Base-by-base conservation (phyloP, 1,140 invertebrate species). In the Apis laboriosa region DNA sequence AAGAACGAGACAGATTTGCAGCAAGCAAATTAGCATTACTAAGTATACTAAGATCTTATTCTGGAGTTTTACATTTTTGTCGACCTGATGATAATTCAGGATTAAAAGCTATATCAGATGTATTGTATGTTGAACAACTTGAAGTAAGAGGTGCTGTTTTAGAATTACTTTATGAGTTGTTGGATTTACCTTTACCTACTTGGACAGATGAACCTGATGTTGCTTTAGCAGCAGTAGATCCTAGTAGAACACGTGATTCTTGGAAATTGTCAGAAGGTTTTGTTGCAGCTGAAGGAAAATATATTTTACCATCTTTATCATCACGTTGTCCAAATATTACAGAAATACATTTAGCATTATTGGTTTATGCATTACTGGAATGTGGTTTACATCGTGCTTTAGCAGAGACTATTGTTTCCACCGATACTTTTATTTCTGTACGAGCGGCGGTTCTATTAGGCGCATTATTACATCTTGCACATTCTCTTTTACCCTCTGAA, bases 251-350 rank as follows among this genome's bases (percentile, higher is more conserved):
- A 9, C 95, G 97, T 90, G 97, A 98, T 70, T 95, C 96, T 0
- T 99, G 98, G 98, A 96, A 97, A 84, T 93, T 99, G 2, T 96
- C 96, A 83, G 98, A 99, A 92, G 98, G 98, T 19, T 99, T 99
- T 93, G 96, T 99, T 0, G 97, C 97, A 9, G 96, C 97, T 58
- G 98, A 99, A 94, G 98, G 97, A 19, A 96, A 95, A 78, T 95
- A 95, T 28, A 96, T 99, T 83, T 93, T 99, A 91, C 97, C 98
- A 53, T 97, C 97, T 89, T 93, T 98, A 28, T 96, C 97, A 53
- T 96, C 96, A 56, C 96, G 96, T 75, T 98, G 98, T 83, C 97
- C 98, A 3, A 99, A 99, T 93, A 96, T 99, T 80, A 96, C 97
- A 67, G 97, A 99, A 92, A 97, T 98, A 92, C 98, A 99, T 94